phyloP scores from a whole-genome alignment of 2,113 vertebrate species.

The Chamaea fasciata region DNA sequence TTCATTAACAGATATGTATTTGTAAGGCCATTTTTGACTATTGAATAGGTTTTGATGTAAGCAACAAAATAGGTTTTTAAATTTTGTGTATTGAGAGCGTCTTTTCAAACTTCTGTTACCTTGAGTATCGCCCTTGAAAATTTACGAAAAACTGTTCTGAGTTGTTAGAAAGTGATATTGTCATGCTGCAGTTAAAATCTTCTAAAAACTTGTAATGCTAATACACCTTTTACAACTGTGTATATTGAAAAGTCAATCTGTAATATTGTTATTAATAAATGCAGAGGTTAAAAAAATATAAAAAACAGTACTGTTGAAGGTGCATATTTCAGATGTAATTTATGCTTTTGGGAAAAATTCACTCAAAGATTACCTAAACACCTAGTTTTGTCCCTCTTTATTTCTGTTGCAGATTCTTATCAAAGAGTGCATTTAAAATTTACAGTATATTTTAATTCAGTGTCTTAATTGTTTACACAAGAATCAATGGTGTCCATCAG shows the following conservation, averaged over 20 bases:
- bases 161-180: neutral
- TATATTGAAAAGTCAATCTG: neutral
- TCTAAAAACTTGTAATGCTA: neutral
- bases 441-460: neutral
- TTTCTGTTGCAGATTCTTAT: neutral
- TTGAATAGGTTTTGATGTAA: neutral
- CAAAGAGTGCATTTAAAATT: neutral
- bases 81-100: neutral
- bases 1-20: conserved; percentile 11
- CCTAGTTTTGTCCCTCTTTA: neutral
- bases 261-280: neutral
- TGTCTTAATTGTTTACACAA: neutral
- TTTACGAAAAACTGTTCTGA: neutral
- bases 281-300: neutral
- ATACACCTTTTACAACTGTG: neutral
- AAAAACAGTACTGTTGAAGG: neutral
- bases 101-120: neutral
- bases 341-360: neutral
- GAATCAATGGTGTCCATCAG: neutral
- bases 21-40: neutral
- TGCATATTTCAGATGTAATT: neutral
- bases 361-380: neutral
- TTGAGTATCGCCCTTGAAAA: neutral
- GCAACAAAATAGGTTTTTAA: neutral
- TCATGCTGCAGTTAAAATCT: neutral